These are phyloP conservation scores for Gymnothorax javanicus DNA, from an alignment of 2,797 vertebrate genomes.

Conservation along the genomic window DNA sequence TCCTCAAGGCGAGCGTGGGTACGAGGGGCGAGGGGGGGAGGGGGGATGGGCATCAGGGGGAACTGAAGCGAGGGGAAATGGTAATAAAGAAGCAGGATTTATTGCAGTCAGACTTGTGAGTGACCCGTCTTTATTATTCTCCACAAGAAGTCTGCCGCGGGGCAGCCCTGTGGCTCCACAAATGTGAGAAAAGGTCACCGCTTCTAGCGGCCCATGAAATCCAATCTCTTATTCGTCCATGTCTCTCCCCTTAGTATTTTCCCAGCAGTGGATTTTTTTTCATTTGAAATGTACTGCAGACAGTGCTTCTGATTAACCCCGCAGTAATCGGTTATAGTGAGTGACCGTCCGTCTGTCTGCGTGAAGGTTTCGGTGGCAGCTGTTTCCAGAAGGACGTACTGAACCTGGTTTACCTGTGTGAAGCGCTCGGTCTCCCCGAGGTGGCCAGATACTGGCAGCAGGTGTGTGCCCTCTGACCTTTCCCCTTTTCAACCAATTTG, in stretches of 20 bases:
- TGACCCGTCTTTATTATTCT: background rate
- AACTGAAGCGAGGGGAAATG: background rate
- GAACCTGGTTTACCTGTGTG: conserved; percentile 47
- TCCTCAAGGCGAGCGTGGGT: conserved; percentile 46
- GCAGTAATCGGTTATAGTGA: background rate
- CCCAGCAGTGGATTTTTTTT: background rate
- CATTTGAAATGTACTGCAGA: too few species aligned
- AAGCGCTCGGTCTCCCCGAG: conserved; percentile 45
- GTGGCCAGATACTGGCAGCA: conserved; percentile 55
- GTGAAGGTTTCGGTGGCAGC: conserved; percentile 48
- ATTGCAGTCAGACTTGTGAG: background rate
- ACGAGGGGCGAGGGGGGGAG: background rate
- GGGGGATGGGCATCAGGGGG: background rate
- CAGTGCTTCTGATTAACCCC: too few species aligned
- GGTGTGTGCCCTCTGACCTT: conserved; percentile 36
- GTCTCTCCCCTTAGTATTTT: background rate
- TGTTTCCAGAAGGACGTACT: conserved; percentile 50
- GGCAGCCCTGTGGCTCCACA: background rate
- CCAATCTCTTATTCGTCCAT: background rate
- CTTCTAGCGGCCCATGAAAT: background rate
- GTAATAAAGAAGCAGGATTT: background rate
- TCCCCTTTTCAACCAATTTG: background rate
- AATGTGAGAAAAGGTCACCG: background rate
- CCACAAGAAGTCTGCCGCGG: background rate
- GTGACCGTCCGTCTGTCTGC: background rate